Percentiles rank a stretch among this genome's conserved stretches.
phyloP scores from a whole-genome alignment of 2,797 vertebrate species.

The Sebastes oblongus region DNA sequence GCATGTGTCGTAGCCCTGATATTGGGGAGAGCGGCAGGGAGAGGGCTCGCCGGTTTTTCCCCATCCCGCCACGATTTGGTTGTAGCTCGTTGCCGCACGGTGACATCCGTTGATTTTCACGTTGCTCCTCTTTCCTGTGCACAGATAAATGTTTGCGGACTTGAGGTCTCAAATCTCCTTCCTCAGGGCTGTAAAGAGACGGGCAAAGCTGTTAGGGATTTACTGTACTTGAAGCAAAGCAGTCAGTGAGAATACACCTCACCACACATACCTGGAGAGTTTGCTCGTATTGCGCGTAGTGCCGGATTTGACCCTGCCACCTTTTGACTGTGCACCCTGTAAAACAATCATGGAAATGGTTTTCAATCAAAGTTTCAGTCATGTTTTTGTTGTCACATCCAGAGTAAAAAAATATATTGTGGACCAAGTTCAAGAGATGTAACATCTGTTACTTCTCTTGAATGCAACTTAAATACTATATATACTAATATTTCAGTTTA shows the following conservation, averaged over 20 bases:
- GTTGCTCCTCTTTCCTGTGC: constrained; percentile 74
- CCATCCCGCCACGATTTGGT: constrained; percentile 64
- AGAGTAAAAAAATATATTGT: constrained; percentile 16
- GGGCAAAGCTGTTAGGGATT: constrained; percentile 7
- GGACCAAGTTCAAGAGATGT: constrained; percentile 67
- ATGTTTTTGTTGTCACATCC: constrained; percentile 34
- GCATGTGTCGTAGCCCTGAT: constrained; percentile 74
- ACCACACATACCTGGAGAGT: constrained; percentile 69
- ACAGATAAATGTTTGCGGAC: constrained; percentile 66
- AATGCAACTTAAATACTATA: constrained; percentile 18
- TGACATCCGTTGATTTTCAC: constrained; percentile 62
- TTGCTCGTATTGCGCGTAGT: constrained; percentile 67
- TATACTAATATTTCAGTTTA: constrained; percentile 20
- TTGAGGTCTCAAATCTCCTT: constrained; percentile 69
- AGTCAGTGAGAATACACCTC: background rate
- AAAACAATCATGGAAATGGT: constrained; percentile 15
- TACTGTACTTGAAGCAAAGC: background rate
- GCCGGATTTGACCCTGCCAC: constrained; percentile 64
- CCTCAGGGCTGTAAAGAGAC: constrained; percentile 71
- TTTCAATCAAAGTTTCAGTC: constrained; percentile 26
- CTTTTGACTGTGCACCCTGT: constrained; percentile 69
- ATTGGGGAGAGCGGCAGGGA: constrained; percentile 82
- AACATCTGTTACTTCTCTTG: constrained; percentile 34
- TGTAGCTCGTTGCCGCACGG: constrained; percentile 58
- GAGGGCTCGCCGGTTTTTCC: constrained; percentile 77